A percentile compares a stretch with the other conserved stretches of the same genome.
phyloP scores from a whole-genome alignment of 1,140 invertebrate genomes.

The Papilio aristodemus region DNA sequence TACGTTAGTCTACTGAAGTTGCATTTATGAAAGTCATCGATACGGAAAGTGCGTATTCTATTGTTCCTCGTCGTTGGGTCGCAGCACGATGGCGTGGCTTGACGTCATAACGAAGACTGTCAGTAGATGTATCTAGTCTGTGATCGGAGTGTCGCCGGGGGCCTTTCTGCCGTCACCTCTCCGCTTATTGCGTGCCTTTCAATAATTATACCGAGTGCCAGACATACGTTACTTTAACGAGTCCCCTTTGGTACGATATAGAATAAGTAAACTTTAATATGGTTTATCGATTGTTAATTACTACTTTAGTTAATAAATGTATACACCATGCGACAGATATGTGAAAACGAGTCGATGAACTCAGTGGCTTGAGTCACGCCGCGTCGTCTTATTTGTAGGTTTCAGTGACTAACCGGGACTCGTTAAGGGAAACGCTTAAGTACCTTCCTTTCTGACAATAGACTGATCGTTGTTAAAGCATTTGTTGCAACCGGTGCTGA shows the following conservation, averaged over 20 bases:
- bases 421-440: constrained; percentile 57
- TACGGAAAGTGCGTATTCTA: constrained; percentile 41
- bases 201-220: constrained; percentile 69
- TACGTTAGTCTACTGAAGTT: constrained; percentile 13
- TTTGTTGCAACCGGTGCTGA: constrained; percentile 79
- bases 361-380: constrained; percentile 27
- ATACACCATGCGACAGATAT: constrained; percentile 5
- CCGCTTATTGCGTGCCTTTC: constrained; percentile 79
- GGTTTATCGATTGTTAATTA: constrained; percentile 9
- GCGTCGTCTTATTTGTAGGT: constrained; percentile 23
- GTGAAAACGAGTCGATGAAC: constrained; percentile 17
- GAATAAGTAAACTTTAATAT: constrained; percentile 24
- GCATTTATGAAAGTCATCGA: constrained; percentile 35
- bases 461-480: constrained; percentile 79
- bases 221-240: constrained; percentile 54
- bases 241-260: constrained; percentile 39
- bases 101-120: constrained; percentile 74
- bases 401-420: constrained; percentile 53
- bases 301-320: constrained; percentile 11
- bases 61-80: constrained; percentile 52
- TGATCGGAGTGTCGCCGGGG: constrained; percentile 78
- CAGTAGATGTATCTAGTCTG: constrained; percentile 78
- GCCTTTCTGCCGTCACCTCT: constrained; percentile 74
- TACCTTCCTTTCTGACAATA: constrained; percentile 79
- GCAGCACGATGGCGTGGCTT: constrained; percentile 62